These are phyloP conservation scores for Grus americana DNA, from an alignment of 2,113 vertebrate species.

Conservation along the genomic window DNA sequence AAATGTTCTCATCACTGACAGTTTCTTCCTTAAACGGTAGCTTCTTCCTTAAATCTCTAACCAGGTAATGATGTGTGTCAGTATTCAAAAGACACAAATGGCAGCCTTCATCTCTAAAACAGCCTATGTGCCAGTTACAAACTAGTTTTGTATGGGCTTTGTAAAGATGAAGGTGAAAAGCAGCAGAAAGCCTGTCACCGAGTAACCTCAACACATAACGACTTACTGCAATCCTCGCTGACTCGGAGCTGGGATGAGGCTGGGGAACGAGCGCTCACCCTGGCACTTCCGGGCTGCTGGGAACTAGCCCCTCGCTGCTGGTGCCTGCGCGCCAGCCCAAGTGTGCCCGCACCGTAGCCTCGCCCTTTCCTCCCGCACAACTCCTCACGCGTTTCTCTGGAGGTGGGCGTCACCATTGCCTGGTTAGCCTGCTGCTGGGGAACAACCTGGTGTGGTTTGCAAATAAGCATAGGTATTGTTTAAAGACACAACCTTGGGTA, in stretches of 20 bases:
- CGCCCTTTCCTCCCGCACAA: neutral
- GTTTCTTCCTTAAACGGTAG: neutral
- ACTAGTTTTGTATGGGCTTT: neutral
- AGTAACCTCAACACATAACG: neutral
- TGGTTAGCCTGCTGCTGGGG: neutral
- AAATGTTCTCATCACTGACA: neutral
- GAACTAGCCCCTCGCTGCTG: neutral
- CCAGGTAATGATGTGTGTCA: neutral
- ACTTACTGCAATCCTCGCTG: neutral
- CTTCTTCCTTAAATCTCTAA: neutral
- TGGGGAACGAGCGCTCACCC: accelerated
- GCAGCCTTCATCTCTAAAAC: neutral
- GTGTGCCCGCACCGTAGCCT: accelerated
- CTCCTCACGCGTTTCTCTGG: neutral
- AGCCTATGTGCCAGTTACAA: neutral
- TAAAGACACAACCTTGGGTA: neutral
- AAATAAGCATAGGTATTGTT: neutral
- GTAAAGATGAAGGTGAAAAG: neutral
- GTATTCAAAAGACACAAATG: neutral
- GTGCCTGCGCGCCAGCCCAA: neutral
- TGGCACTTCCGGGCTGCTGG: accelerated
- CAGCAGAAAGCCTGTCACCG: neutral
- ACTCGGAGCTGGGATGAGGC: accelerated
- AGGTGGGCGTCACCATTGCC: neutral
- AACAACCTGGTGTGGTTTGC: neutral